phyloP scores from a whole-genome alignment of 2,797 vertebrate genomes.

The Macropodus opercularis region DNA sequence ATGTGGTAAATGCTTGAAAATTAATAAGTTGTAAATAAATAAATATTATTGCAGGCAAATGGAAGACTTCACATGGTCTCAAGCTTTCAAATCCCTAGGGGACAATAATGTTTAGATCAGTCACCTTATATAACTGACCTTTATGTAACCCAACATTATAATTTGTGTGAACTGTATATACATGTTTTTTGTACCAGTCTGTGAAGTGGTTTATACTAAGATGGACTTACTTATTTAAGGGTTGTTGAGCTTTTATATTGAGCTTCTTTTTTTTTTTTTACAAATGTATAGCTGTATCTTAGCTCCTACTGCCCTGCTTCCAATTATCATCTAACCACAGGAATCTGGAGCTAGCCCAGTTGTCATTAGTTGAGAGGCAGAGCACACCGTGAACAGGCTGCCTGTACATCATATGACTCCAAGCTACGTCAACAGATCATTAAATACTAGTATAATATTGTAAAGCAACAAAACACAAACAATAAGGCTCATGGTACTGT shows the following conservation, averaged over 20 bases:
- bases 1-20: conserved; percentile 58
- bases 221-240: not conserved
- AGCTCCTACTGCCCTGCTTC: too few species aligned
- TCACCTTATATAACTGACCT: conserved; percentile 17
- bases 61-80: conserved; percentile 54
- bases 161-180: not conserved
- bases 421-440: too few species aligned
- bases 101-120: conserved; percentile 19
- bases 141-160: conserved; percentile 1
- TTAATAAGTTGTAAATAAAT: conserved; percentile 61
- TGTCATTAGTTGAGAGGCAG: too few species aligned
- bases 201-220: not conserved
- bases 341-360: too few species aligned
- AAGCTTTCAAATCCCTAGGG: conserved; percentile 6
- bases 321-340: too few species aligned
- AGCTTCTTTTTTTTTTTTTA: too few species aligned
- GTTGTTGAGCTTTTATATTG: not conserved
- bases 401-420: too few species aligned
- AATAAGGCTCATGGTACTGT: too few species aligned
- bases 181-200: not conserved
- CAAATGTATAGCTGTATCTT: not conserved
- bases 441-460: too few species aligned
- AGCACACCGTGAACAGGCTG: too few species aligned
- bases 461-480: too few species aligned
- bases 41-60: conserved; percentile 55